Base-by-base conservation (phyloP, 2,113 vertebrate genomes). In the Aspiorhynchus laticeps region DNA sequence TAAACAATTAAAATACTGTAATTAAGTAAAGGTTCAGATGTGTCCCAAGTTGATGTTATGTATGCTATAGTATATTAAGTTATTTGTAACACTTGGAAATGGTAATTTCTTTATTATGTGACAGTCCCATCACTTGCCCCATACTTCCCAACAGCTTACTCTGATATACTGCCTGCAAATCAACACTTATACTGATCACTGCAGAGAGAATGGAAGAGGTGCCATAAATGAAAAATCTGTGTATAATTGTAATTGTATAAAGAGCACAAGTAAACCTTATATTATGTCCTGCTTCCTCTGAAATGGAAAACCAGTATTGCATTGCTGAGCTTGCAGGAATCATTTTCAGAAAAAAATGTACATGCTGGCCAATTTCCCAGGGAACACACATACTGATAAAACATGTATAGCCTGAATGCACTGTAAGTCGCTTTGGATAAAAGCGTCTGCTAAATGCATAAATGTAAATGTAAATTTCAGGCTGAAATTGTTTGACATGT, bases 251-350 rank as follows among this genome's bases (percentile, higher is more conserved):
- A 41, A 73, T 73, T 73, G 19, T 73, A 24, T 73, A 38, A 6
- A n/a, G 33, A 41, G 19, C 36, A n/a, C 69, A 74, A 48, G 12
- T 48, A 48, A 74, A 41, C 36, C 63, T 67, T 67, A 14, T 15
- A 31, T 31, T 4, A 5, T 8, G 38, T 74, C 71, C 36, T n/a
- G 36, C 12, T 67, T 67, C 12, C 26, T 65, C 11, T 74, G 36
- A 43, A 74, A 41, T 74, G 71, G 36, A 74, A 56, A 56, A 56
- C 19, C 51, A 56, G 51, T 56, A 74, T n/a, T 41, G 21, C 9
- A 74, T 41, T 74, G 36, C 71, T 74, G 71, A 74, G 36, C 10
- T 43, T 74, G 71, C 71, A 76, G 14, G 7, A 48, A 76, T 46
- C 41, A 31, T 67, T 65, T 65, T 65, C n/a, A 31, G 14, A 31